These are phyloP conservation scores for Pharmacophagus antenor DNA, from an alignment of 2,888 invertebrate genomes.

Conservation along the genomic window DNA sequence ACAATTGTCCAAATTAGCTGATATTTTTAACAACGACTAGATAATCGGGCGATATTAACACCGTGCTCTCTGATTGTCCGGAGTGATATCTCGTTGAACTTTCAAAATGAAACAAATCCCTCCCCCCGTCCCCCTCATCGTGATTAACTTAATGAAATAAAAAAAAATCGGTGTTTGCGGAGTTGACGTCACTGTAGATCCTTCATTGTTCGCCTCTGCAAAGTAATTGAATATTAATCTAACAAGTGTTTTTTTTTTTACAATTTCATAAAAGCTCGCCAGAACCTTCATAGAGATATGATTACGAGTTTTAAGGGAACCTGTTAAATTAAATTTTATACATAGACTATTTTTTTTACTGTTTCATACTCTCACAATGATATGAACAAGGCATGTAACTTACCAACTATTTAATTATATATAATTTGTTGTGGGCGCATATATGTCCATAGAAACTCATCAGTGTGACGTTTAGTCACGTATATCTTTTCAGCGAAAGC, in stretches of 20 bases:
- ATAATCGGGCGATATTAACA: slow-evolving; percentile 45
- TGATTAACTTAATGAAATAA: slow-evolving; percentile 33
- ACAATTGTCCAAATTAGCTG: slow-evolving; percentile 47
- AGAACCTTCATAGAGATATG: neutral
- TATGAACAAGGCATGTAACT: no score
- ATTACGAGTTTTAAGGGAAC: neutral
- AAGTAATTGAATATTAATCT: slow-evolving; percentile 1
- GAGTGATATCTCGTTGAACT: slow-evolving; percentile 33
- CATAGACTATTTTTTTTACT: no score
- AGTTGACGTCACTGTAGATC: slow-evolving; percentile 2
- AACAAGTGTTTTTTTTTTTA: neutral
- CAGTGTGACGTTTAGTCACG: no score
- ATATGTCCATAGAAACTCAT: no score
- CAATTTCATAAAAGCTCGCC: slow-evolving; percentile 13
- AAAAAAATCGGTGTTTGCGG: slow-evolving; percentile 7
- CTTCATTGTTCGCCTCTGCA: neutral
- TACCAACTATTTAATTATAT: no score
- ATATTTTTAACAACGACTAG: slow-evolving; percentile 53
- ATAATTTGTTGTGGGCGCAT: no score
- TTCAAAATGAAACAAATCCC: slow-evolving; percentile 24
- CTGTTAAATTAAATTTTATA: no score
- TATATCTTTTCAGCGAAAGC: no score
- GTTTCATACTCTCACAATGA: no score
- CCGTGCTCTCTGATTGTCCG: slow-evolving; percentile 32
- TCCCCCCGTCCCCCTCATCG: no score